Base-by-base conservation (phyloP, 1,140 invertebrate genomes). In the Epicauta chinensis region DNA sequence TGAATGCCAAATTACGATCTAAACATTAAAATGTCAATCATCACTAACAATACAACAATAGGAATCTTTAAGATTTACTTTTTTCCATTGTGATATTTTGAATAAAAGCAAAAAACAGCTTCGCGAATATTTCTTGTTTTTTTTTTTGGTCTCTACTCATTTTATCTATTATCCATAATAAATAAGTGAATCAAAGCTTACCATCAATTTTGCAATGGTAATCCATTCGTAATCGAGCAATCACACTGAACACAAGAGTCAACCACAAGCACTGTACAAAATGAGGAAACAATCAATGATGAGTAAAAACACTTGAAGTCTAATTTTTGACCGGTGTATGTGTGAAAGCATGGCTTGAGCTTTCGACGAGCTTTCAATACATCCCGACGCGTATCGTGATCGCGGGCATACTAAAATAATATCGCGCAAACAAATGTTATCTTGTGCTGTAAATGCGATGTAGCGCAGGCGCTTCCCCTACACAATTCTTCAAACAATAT, bases 11-110 rank as follows among this genome's bases (percentile, higher is more conserved):
- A 47, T 47, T 47, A 47, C 38, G 45, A 47, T 47, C 38, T 36
- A 37, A 38, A 47, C 45, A 47, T 47, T 38, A 47, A 47, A 47
- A 37, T 47, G 45, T 47, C 45, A 47, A 47, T 47, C 45, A 47
- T 47, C 38, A 38, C 34, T 37, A 47, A 47, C 45, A 47, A 47
- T 34, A 29, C 45, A 37, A 47, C 45, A 47, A 47, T 17, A 37
- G 31, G 37, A 46, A 46, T 44, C 43, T 46, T 46, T n/a, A 46
- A 47, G 34, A 47, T 38, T 47, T 47, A 23, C 45, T 47, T 34
- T 36, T 47, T 7, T 23, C 45, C 14, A 47, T 47, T 47, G 45
- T 47, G 34, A 23, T 23, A 23, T 23, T 5, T 23, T 23, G 23
- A 23, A 23, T 23, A 23, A 23, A 23, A n/a, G n/a, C n/a, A n/a